Evolutionary conservation across 2,113 vertebrate genomes (phyloP), one percentile per base, ranked within the genome.

Genomic region (Sylvicapra grimmia): DNA sequence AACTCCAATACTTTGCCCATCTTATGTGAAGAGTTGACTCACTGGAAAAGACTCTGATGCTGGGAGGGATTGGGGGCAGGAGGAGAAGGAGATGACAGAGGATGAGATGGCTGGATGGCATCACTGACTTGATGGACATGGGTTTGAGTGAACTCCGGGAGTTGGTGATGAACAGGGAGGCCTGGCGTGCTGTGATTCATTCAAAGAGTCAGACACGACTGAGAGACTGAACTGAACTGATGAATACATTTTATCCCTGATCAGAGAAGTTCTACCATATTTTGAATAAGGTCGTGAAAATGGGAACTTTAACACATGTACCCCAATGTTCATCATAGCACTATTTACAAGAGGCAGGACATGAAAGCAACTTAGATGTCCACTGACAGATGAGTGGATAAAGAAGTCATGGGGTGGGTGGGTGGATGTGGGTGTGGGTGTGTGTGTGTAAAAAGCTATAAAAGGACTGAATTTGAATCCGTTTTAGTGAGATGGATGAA

Each of bases 201-300:
- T 0, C 21, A 56, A 56, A 56, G 54, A 56, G 54, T 56, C 8
- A 0, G 54, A 56, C 54, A 56, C 0, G 44, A 47, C 44, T 47
- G 44, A 44, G 40, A n/a, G n/a, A n/a, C n/a, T 56, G 54, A 23
- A 58, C 56, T 58, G 8, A 58, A 58, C 56, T 25, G 56, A 16
- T 40, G 29, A 85, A 92, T 92, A 31, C 3, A 68, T 80, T 23
- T 84, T 63, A 87, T 27, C 54, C 29, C 56, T 58, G 25, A 79
- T 19, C 65, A 86, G n/a, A 96, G n/a, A 92, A 80, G 11, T 33
- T 59, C 44, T 54, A 86, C 44, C 40, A 61, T 75, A 86, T 82
- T 86, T 93, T 61, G 86, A 79, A 68, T 44, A 84, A 92, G 10
- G 25, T 6, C 68, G 80, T 89, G 15, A 56, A 85, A 86, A 72